These are phyloP conservation scores for Lepisosteus osseus DNA, from an alignment of 2,113 vertebrate species.

Conservation along the genomic window DNA sequence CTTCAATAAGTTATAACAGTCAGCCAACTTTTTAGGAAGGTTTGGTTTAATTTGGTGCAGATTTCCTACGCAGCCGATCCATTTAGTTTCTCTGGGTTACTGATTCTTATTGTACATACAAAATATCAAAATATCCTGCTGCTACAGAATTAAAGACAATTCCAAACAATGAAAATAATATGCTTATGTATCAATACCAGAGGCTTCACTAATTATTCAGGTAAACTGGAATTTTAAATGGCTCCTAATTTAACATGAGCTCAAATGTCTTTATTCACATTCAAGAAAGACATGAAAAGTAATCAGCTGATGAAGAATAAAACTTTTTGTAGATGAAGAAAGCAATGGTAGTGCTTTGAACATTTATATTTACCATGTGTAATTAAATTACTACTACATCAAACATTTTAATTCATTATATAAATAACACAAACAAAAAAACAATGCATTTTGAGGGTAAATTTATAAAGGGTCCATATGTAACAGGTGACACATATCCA, in stretches of 20 bases:
- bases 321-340: too few relatives aligned
- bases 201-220: conserved; percentile 5
- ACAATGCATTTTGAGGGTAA: too few relatives aligned
- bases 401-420: too few relatives aligned
- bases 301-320: too few relatives aligned
- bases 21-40: background rate
- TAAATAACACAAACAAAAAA: too few relatives aligned
- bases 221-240: conserved; percentile 12
- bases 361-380: too few relatives aligned
- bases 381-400: too few relatives aligned
- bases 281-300: background rate
- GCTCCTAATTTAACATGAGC: conserved; percentile 3
- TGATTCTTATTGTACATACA: background rate
- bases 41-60: background rate
- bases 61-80: background rate
- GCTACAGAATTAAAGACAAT: background rate
- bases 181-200: background rate
- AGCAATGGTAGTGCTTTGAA: too few relatives aligned
- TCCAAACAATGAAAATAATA: background rate
- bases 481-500: too few relatives aligned
- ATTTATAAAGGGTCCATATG: too few relatives aligned
- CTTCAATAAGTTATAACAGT: background rate
- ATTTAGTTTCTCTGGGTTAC: conserved; percentile 5
- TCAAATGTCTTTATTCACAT: conserved; percentile 14
- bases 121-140: background rate